phyloP scores from a whole-genome alignment of 1,140 invertebrate genomes.

The Lepidostoma basale region DNA sequence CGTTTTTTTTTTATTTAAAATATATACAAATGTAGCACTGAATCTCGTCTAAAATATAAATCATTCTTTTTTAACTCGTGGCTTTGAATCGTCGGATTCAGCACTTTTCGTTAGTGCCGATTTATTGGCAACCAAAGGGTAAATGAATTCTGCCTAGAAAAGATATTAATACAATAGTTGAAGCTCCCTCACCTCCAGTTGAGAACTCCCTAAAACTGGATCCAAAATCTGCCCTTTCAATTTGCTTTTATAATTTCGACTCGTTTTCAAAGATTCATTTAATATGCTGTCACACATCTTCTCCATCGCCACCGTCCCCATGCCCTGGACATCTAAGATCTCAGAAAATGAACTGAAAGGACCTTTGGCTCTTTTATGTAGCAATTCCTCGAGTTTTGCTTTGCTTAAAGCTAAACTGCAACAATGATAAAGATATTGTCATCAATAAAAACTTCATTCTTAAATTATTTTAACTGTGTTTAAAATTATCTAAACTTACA shows the following conservation, averaged over 20 bases:
- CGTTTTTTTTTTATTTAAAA: too few species aligned
- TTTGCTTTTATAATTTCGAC: slow-evolving; percentile 5
- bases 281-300: slow-evolving; percentile 42
- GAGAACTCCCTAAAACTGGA: slow-evolving; percentile 10
- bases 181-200: slow-evolving; percentile 30
- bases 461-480: too few species aligned
- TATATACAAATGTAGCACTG: too few species aligned
- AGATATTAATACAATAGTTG: too few species aligned
- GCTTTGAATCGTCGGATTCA: too few species aligned
- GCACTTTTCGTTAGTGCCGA: too few species aligned
- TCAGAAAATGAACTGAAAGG: slow-evolving; percentile 34
- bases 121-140: too few species aligned
- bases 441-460: not conserved
- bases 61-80: too few species aligned
- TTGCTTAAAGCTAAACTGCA: slow-evolving; percentile 33
- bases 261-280: not conserved
- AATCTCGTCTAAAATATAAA: too few species aligned
- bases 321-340: slow-evolving; percentile 31
- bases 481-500: slow-evolving; percentile 22
- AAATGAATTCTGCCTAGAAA: too few species aligned
- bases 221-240: slow-evolving; percentile 40
- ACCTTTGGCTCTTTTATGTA: slow-evolving; percentile 23
- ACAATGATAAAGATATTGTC: slow-evolving; percentile 5
- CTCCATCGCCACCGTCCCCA: slow-evolving; percentile 36
- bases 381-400: slow-evolving; percentile 28